Evolutionary conservation across 2,113 vertebrate species (phyloP).

Genomic region (Coptodon rendalli): DNA sequence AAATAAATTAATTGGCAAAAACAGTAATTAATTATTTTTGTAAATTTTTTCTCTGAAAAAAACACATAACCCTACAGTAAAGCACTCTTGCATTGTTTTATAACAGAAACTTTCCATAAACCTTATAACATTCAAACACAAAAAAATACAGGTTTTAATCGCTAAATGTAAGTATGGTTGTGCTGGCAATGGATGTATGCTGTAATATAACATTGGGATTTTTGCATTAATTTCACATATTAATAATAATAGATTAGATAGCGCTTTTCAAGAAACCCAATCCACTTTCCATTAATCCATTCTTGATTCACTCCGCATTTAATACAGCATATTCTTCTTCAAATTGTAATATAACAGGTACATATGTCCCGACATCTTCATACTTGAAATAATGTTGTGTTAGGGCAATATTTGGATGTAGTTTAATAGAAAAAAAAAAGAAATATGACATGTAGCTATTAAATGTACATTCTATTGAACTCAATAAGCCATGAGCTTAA

Average conservation of each 20-base stretch:
- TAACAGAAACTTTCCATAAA: background rate
- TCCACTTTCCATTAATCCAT: background rate
- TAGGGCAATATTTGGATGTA: background rate
- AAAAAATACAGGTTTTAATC: background rate
- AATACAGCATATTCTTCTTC: background rate
- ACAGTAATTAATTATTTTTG: background rate
- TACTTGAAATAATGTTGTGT: background rate
- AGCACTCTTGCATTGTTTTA: background rate
- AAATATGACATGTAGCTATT: too few relatives aligned
- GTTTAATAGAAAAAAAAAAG: too few relatives aligned
- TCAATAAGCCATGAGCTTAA: background rate
- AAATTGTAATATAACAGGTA: background rate
- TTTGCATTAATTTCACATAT: background rate
- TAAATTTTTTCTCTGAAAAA: background rate
- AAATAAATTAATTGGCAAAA: background rate
- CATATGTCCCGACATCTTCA: background rate
- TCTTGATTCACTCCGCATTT: background rate
- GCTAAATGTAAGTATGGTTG: background rate
- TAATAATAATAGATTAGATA: background rate
- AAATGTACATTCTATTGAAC: too few relatives aligned
- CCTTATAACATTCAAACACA: background rate
- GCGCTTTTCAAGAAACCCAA: background rate
- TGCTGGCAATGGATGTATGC: background rate
- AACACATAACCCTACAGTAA: background rate
- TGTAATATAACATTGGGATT: background rate